Percentiles rank a stretch among this genome's conserved stretches.
Conservation (phyloP, 2,797 vertebrate genomes). For the Pelodytes ibericus region DNA sequence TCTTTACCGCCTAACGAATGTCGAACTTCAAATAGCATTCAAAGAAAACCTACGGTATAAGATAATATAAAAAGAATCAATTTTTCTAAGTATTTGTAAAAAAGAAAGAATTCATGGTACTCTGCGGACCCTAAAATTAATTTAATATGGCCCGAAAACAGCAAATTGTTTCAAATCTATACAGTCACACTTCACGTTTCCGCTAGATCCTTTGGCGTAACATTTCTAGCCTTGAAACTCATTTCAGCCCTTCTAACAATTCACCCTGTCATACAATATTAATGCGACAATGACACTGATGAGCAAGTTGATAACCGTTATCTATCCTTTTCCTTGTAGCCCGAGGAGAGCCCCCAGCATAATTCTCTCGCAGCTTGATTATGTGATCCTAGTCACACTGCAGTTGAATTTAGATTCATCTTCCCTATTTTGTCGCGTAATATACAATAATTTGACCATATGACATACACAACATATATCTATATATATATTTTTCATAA, state of each 20-base stretch:
- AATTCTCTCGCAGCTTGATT: conserved; percentile 52
- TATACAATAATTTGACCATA: conserved; percentile 38
- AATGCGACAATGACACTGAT: conserved; percentile 57
- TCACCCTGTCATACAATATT: conserved; percentile 52
- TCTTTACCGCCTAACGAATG: too few species aligned
- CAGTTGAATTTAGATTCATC: conserved; percentile 34
- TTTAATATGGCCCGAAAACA: conserved; percentile 7
- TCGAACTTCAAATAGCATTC: too few species aligned
- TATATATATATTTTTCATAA: too few species aligned
- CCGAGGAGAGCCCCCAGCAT: conserved; percentile 51
- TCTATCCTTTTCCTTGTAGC: conserved; percentile 53
- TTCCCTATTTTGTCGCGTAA: conserved; percentile 38
- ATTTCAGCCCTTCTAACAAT: conserved; percentile 52
- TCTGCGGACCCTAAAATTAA: conserved; percentile 24
- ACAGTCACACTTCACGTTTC: conserved; percentile 27
- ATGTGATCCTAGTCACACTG: conserved; percentile 47
- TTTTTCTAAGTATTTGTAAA: background rate
- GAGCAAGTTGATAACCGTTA: conserved; percentile 51
- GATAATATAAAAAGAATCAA: too few species aligned
- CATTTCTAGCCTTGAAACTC: conserved; percentile 46
- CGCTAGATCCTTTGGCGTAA: conserved; percentile 38
- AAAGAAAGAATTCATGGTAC: background rate
- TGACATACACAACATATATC: conserved; percentile 30
- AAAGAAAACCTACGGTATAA: too few species aligned
- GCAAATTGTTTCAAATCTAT: conserved; percentile 20